A percentile compares a stretch with the other conserved stretches of the same genome.
phyloP scores from a whole-genome alignment of 2,113 vertebrate genomes.

The Forbesichthys agassizii region DNA sequence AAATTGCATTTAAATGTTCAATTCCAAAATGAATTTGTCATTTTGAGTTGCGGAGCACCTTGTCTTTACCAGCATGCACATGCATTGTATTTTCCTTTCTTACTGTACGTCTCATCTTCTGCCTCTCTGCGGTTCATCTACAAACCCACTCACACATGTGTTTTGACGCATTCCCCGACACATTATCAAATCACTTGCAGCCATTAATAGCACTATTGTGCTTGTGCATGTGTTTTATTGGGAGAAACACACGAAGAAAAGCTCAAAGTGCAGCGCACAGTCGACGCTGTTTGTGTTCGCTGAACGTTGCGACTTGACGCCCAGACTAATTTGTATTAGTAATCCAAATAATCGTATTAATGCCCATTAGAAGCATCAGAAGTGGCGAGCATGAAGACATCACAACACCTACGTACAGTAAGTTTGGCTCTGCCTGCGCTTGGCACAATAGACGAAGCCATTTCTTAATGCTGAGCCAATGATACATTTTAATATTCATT shows the following conservation, averaged over 20 bases:
- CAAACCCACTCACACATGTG: conserved; percentile 45
- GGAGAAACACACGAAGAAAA: conserved; percentile 45
- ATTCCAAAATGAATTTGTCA: too few species aligned
- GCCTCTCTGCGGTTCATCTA: conserved; percentile 26
- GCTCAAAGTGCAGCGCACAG: conserved; percentile 58
- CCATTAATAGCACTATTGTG: conserved; percentile 64
- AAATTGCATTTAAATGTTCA: too few species aligned
- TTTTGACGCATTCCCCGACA: conserved; percentile 52
- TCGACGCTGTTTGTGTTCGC: conserved; percentile 50
- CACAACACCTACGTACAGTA: conserved; percentile 72
- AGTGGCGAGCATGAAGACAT: conserved; percentile 75
- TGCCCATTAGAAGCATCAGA: conserved; percentile 74
- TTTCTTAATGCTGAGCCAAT: conserved; percentile 36
- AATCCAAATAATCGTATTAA: conserved; percentile 81
- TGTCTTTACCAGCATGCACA: too few species aligned
- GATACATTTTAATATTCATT: conserved; percentile 22
- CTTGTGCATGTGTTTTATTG: conserved; percentile 37
- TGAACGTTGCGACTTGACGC: conserved; percentile 56
- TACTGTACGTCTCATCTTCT: conserved; percentile 22
- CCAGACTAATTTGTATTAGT: conserved; percentile 78
- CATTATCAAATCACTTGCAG: conserved; percentile 62
- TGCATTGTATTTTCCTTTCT: conserved; percentile 14
- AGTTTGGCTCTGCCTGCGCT: conserved; percentile 28
- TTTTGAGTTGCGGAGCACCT: too few species aligned
- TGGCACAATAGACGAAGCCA: conserved; percentile 49